Percentiles rank a stretch among this genome's conserved stretches.
Conservation (phyloP, 2,113 vertebrate genomes). For the Apeltes quadracus region DNA sequence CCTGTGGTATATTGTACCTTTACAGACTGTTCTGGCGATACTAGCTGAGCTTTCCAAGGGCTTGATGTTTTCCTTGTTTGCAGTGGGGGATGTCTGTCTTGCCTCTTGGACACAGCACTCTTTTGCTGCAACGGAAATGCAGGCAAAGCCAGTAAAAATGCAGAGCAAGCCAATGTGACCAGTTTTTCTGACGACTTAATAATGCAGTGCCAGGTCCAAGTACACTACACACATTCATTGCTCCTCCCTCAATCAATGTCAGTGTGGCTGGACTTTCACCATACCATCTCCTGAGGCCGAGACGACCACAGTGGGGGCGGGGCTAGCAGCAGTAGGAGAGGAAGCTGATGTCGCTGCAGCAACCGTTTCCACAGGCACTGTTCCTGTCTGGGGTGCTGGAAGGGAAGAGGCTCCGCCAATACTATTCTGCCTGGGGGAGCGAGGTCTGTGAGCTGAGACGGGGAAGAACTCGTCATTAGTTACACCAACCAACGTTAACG, state of each 20-base stretch:
- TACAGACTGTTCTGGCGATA: slow-evolving; percentile 89
- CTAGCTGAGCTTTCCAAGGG: slow-evolving; percentile 87
- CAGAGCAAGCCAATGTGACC: background rate
- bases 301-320: slow-evolving; percentile 87
- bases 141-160: background rate
- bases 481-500: background rate
- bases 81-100: slow-evolving; percentile 89
- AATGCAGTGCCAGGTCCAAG: background rate
- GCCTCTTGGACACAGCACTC: slow-evolving; percentile 93
- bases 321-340: slow-evolving; percentile 92
- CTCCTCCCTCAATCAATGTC: background rate
- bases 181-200: background rate
- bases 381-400: slow-evolving; percentile 88
- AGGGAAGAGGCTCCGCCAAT: slow-evolving; percentile 83
- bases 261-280: slow-evolving; percentile 4
- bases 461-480: slow-evolving; percentile 1
- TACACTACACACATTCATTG: background rate
- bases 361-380: slow-evolving; percentile 86
- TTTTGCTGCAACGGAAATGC: slow-evolving; percentile 86
- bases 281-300: slow-evolving; percentile 90
- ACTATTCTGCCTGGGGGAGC: slow-evolving; percentile 93
- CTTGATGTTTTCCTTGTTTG: slow-evolving; percentile 93
- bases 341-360: slow-evolving; percentile 84
- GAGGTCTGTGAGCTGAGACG: slow-evolving; percentile 91
- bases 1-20: slow-evolving; percentile 81